Evolutionary conservation across 2,113 vertebrate species (phyloP), one percentile per base, ranked within the genome.

Genomic region (Andinoacara biseriatus): DNA sequence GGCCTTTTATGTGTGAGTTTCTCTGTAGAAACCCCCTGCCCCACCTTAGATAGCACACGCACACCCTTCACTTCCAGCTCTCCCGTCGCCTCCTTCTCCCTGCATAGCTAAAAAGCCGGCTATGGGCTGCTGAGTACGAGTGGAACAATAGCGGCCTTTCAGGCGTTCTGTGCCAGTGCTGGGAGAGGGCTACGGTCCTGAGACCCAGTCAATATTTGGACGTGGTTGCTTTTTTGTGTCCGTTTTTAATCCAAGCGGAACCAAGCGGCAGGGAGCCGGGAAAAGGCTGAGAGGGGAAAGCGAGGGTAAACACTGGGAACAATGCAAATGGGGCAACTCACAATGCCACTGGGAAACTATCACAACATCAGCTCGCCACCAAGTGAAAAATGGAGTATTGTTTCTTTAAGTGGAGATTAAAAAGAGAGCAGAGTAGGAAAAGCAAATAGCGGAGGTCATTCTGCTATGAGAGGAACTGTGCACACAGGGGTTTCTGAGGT

Each of bases 171-270:
- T 57, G 76, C 81, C 56, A 75, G 84, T 46, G 60, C 90, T 93
- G 84, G 84, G 91, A 88, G 92, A 92, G 69, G 78, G 81, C 82
- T 33, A 76, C 74, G 52, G 83, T 94, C 91, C 93, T 88, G 83
- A 91, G 91, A 92, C 86, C 91, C 88, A 85, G 94, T 95, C 94
- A 95, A 95, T 96, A 95, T 96, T 95, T 95, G 93, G 92, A 94
- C 84, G 82, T 54, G 78, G 87, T 91, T 77, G 85, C 74, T 83
- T 90, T 90, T 94, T 90, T 92, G 90, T 93, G 86, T 91, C 87
- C 79, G 29, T 89, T 92, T 91, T 88, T 82, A 89, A 93, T 90
- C 86, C 87, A 63, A 94, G 94, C 85, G 81, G 93, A 95, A 94
- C 92, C 80, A 1, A 91, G 86, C 94, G 22, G 88, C 90, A 26